Percentiles rank a stretch among this genome's conserved stretches.
These are phyloP conservation scores for Australoheros facetus DNA, from an alignment of 2,797 vertebrate species.

Conservation along the genomic window DNA sequence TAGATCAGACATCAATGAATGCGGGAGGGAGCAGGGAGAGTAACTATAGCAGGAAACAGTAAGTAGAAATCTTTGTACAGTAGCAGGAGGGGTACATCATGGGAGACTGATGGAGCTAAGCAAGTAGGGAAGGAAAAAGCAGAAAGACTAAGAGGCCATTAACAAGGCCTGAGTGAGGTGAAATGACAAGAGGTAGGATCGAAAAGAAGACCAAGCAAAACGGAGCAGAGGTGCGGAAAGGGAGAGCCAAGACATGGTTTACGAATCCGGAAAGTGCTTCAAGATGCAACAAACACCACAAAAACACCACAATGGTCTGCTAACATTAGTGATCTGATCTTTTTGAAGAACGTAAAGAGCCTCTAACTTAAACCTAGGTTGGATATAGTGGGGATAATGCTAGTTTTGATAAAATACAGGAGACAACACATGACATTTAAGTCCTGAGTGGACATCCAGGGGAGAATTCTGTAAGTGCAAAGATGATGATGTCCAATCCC, in stretches of 20 bases:
- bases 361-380: constrained; percentile 47
- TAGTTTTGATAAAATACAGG: neutral
- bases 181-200: constrained; percentile 20
- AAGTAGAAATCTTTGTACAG: constrained; percentile 45
- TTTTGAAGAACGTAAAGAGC: constrained; percentile 66
- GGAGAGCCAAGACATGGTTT: constrained; percentile 18
- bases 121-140: constrained; percentile 11
- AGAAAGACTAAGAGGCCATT: constrained; percentile 14
- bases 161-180: constrained; percentile 13
- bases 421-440: neutral
- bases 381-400: constrained; percentile 37
- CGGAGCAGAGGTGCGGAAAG: constrained; percentile 15
- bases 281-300: constrained; percentile 51
- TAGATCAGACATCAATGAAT: constrained; percentile 83
- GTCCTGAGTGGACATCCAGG: too few species aligned
- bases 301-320: constrained; percentile 42
- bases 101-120: constrained; percentile 12
- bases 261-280: constrained; percentile 58
- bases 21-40: constrained; percentile 41
- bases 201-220: constrained; percentile 17
- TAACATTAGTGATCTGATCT: constrained; percentile 69
- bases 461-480: neutral
- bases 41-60: constrained; percentile 35
- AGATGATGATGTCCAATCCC: too few species aligned
- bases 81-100: constrained; percentile 9